Conservation (phyloP, 2,113 vertebrate species). For the Dascyllus trimaculatus region DNA sequence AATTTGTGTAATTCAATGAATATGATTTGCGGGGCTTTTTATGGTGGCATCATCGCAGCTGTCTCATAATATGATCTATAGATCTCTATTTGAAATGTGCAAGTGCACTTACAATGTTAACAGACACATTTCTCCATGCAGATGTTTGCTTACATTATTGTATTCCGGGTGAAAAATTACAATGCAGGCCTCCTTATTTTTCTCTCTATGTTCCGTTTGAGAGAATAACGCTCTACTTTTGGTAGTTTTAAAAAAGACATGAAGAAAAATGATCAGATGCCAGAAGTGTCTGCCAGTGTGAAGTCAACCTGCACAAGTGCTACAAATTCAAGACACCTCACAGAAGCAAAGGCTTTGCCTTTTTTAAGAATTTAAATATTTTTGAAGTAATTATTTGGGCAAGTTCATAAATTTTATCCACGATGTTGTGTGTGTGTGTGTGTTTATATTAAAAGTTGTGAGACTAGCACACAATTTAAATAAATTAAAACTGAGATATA, state of each 20-base stretch:
- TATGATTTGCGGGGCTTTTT: slow-evolving; percentile 72
- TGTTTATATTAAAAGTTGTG: background rate
- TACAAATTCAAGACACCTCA: slow-evolving; percentile 40
- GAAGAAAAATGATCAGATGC: slow-evolving; percentile 15
- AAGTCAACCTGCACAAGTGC: slow-evolving; percentile 34
- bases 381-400: background rate
- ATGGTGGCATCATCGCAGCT: slow-evolving; percentile 65
- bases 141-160: slow-evolving; percentile 62
- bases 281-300: slow-evolving; percentile 3
- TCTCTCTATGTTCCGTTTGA: slow-evolving; percentile 26
- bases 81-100: slow-evolving; percentile 55
- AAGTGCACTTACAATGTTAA: slow-evolving; percentile 58
- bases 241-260: slow-evolving; percentile 10
- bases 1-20: slow-evolving; percentile 80
- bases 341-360: slow-evolving; percentile 2
- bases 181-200: slow-evolving; percentile 30
- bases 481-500: background rate
- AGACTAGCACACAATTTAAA: background rate
- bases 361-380: too few species aligned
- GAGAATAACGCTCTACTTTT: slow-evolving; percentile 22
- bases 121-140: slow-evolving; percentile 49
- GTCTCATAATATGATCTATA: slow-evolving; percentile 69
- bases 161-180: slow-evolving; percentile 37
- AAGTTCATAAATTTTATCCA: background rate
- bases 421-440: background rate